Evolutionary conservation across 2,113 vertebrate genomes (phyloP), one percentile per base, ranked within the genome.

Genomic region (Hippolais icterina): DNA sequence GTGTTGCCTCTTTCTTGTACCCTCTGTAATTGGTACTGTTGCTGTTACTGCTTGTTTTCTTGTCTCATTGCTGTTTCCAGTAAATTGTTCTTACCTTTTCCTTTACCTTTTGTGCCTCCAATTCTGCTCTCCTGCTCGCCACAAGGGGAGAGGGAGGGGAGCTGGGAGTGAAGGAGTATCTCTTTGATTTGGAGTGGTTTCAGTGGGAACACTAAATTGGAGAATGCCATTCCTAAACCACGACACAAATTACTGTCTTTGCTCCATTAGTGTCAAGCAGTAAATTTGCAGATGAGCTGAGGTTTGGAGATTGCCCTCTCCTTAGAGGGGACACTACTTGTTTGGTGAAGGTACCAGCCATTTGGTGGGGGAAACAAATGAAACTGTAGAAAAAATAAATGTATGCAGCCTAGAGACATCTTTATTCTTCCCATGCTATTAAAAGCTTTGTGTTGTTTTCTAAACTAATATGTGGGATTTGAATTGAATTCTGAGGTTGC

Each of bases 221-320:
- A 65, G 35, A 72, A 57, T 50, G 44, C 44, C 66, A 10, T 80
- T 72, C 66, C 66, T 80, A 57, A 72, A 35, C 31, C 59, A 44
- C 1, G 1, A 22, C 76, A 72, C 31, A 71, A n/a, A 71, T 84
- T 94, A 83, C 60, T 87, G 57, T 79, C 68, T 86, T 28, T 92
- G 82, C 50, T 95, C 47, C 89, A 42, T 94, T 86, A 56, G 66
- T 81, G 57, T 74, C 89, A 84, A 75, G 80, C 84, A 89, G 77
- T 96, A 79, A 86, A 92, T 96, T 80, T 79, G 53, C 68, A 92
- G 79, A 80, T 80, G 52, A 94, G 61, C 47, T 82, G 52, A 49
- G 15, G 6, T 86, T 91, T 78, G 42, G 71, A 80, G 33, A 37
- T 82, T 75, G 84, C 84, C 50, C 60, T 39, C 3, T 57, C 76